Evolutionary conservation across 2,797 vertebrate species (phyloP), one percentile per base, ranked within the genome.

Genomic region (Tachyglossus aculeatus): DNA sequence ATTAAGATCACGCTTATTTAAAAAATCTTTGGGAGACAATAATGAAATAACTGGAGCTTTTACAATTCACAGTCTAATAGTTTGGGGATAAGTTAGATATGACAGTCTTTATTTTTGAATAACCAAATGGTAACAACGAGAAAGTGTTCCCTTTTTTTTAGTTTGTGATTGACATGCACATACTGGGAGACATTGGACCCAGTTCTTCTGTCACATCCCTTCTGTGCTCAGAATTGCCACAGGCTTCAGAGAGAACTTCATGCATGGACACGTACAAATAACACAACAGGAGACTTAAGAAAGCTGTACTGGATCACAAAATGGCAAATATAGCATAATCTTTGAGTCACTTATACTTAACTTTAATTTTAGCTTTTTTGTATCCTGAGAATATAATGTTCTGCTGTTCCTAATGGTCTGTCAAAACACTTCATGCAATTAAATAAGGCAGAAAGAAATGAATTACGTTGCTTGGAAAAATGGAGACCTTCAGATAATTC

Each of bases 391-490:
- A 69, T 78, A 43, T 9, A 61, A 7, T 44, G 41, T 48, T 29
- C 15, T 25, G 27, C 25, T 38, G 12, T 6, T 82, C 66, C 33
- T 52, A 47, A 75, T 19, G 60, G 25, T 62, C 59, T 47, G 22
- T 60, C 29, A 67, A 60, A 33, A 48, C 65, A 57, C 45, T 43
- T 47, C 63, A 19, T 71, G 60, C 24, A 80, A 51, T 53, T 71
- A 61, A 34, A 22, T 45, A 52, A 70, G 27, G 60, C 38, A 19
- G 34, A 57, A 38, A 43, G 11, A 6, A 50, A 48, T 73, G 47
- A 22, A 43, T 36, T 48, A 55, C 41, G 24, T 22, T 15, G 22
- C 33, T 7, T 65, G 32, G 39, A 12, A 51, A 27, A 68, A 65
- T 11, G 4, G 77, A 8, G n/a, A n/a, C 1, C 43, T 47, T 71